These are phyloP conservation scores for Pteria penguin DNA, from an alignment of 2,888 invertebrate species.

Conservation along the genomic window DNA sequence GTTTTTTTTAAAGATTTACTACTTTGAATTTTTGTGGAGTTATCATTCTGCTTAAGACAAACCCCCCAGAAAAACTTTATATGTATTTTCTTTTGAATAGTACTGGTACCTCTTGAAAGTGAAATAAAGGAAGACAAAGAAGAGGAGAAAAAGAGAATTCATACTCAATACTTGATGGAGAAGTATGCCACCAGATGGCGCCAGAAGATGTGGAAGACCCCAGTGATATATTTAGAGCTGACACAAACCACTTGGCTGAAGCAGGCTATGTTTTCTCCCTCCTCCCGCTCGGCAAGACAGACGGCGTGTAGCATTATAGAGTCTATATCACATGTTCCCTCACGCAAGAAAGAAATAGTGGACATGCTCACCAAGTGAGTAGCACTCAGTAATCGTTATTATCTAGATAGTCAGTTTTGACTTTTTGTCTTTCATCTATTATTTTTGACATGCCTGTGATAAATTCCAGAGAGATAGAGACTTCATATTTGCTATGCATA, in stretches of 20 bases:
- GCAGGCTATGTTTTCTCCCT: constrained; percentile 94
- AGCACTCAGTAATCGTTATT: background rate
- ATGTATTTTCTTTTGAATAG: background rate
- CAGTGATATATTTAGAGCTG: constrained; percentile 64
- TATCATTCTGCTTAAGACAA: too few relatives aligned
- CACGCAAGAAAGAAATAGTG: constrained; percentile 87
- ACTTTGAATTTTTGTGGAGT: too few relatives aligned
- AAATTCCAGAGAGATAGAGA: too few relatives aligned
- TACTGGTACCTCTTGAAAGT: constrained; percentile 11
- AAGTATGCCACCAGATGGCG: constrained; percentile 89
- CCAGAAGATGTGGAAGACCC: constrained; percentile 76
- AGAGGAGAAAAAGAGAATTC: constrained; percentile 59
- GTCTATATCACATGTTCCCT: constrained; percentile 85
- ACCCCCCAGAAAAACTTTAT: background rate
- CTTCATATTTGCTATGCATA: too few relatives aligned
- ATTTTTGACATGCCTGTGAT: background rate
- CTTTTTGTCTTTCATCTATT: background rate
- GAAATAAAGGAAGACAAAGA: constrained; percentile 31
- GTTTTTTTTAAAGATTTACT: too few relatives aligned
- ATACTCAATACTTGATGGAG: constrained; percentile 85
- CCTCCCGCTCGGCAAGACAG: constrained; percentile 92
- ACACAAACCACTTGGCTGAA: constrained; percentile 89
- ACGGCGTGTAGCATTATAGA: constrained; percentile 94
- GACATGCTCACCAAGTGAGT: constrained; percentile 91
- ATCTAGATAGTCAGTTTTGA: background rate